Conservation (phyloP, 1,140 invertebrate species). For the Lordiphosa stackelbergi region DNA sequence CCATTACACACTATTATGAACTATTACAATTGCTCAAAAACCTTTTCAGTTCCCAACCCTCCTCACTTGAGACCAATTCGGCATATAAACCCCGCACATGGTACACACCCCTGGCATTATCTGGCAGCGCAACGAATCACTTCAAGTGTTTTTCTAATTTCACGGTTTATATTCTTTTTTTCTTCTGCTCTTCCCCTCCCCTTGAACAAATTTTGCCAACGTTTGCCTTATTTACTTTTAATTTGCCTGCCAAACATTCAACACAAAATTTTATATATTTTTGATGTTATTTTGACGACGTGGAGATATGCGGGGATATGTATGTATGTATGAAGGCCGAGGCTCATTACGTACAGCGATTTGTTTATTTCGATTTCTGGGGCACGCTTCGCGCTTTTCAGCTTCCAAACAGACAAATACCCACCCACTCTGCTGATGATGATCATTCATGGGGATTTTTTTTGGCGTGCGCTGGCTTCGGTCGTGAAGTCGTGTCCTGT, state of each 20-base stretch:
- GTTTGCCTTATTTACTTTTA: constrained; percentile 71
- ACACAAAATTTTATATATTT: constrained; percentile 1
- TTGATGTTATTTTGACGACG: constrained; percentile 1
- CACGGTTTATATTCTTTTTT: constrained; percentile 57
- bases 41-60: constrained; percentile 2
- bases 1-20: constrained; percentile 6
- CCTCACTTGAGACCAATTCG: background rate
- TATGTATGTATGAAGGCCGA: background rate
- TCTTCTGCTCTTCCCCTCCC: background rate
- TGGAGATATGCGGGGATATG: background rate
- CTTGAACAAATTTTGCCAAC: constrained; percentile 18
- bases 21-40: background rate
- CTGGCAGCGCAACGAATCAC: constrained; percentile 55
- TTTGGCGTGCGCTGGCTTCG: constrained; percentile 56
- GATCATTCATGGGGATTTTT: constrained; percentile 58
- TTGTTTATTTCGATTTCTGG: constrained; percentile 56
- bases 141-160: constrained; percentile 71
- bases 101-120: constrained; percentile 6
- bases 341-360: constrained; percentile 48
- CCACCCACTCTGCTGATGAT: constrained; percentile 18
- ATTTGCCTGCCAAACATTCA: constrained; percentile 59
- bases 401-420: constrained; percentile 32
- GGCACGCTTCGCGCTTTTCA: constrained; percentile 45
- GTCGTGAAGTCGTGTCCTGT: constrained; percentile 50
- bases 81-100: no score